Evolutionary conservation across 2,888 invertebrate species (phyloP), one percentile per base, ranked within the genome.

Genomic region (Thymelicus acteon): DNA sequence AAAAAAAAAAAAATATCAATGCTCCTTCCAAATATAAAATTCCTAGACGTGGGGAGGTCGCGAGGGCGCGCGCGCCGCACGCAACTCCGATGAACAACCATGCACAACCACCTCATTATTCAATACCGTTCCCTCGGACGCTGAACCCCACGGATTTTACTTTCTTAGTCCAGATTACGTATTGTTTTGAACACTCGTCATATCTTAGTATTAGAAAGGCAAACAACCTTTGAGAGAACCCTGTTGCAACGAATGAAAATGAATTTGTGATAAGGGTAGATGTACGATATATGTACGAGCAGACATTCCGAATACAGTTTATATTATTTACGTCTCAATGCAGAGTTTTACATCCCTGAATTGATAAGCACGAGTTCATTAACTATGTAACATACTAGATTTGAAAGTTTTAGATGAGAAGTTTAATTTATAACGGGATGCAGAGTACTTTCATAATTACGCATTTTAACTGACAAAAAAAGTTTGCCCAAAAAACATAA

Each of bases 131-230:
- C 73, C 54, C 73, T 72, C 78, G 89, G 86, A 79, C 90, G 80
- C 85, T 85, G 89, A 91, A 90, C 91, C 91, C 79, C 74, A 72
- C 66, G 78, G 78, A 80, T 84, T 80, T 81, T 79, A 80, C 80
- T 85, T 84, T 84, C 82, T 75, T 69, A 52, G 15, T 8, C 47
- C n/a, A 54, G 52, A 62, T 62, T 57, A 69, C 62, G 57, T 63
- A 62, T 54, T 62, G 62, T 62, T 69, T 62, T 47, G 62, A 57
- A 62, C 39, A 52, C 63, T 19, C 37, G 39, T 49, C n/a, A 52
- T 37, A 57, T 63, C 37, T 12, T 57, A 15, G 52, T 40, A 8
- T 69, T 62, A 19, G 24, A 57, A 54, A 69, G 48, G 69, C 76
- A 79, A 75, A 77, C 72, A 71, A 75, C 66, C 63, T 19, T 66